A percentile compares a stretch with the other conserved stretches of the same genome.
Evolutionary conservation across 2,113 vertebrate species (phyloP).

Genomic region (Lycocorax pyrrhopterus): DNA sequence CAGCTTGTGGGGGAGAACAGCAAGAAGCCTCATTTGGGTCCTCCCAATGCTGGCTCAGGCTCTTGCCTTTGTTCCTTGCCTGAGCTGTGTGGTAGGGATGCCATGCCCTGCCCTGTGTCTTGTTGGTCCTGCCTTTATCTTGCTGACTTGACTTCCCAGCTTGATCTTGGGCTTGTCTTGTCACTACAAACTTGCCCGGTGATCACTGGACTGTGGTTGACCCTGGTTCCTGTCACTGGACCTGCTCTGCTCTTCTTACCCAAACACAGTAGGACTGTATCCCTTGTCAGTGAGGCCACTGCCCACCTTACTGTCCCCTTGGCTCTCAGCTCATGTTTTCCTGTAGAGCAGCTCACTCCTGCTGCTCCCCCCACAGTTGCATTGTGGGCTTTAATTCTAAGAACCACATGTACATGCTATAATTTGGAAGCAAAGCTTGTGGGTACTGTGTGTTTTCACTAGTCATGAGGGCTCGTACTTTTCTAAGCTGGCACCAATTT

Average conservation of each 20-base stretch:
- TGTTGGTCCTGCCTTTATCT: not conserved
- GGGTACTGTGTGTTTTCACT: not conserved
- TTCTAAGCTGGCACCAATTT: not conserved
- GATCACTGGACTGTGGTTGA: not conserved
- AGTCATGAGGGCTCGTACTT: accelerated
- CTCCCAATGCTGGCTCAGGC: accelerated
- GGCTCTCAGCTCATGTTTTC: not conserved
- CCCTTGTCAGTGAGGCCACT: not conserved
- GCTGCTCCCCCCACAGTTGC: not conserved
- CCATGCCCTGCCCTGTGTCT: not conserved
- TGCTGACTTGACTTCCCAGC: not conserved
- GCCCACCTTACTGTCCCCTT: not conserved
- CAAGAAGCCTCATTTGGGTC: not conserved
- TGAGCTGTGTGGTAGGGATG: not conserved
- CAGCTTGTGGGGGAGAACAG: not conserved
- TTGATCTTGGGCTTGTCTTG: not conserved
- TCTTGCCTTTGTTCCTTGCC: not conserved
- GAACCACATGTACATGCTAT: not conserved
- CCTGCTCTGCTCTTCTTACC: not conserved
- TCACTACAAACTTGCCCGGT: not conserved
- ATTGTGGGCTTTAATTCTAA: not conserved
- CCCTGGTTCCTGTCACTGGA: not conserved
- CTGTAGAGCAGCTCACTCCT: not conserved
- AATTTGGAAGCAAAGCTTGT: not conserved
- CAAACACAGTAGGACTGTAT: not conserved